A percentile compares a stretch with the other conserved stretches of the same genome.
Conservation (phyloP, 1,140 invertebrate species). For the Telenomus remus region DNA sequence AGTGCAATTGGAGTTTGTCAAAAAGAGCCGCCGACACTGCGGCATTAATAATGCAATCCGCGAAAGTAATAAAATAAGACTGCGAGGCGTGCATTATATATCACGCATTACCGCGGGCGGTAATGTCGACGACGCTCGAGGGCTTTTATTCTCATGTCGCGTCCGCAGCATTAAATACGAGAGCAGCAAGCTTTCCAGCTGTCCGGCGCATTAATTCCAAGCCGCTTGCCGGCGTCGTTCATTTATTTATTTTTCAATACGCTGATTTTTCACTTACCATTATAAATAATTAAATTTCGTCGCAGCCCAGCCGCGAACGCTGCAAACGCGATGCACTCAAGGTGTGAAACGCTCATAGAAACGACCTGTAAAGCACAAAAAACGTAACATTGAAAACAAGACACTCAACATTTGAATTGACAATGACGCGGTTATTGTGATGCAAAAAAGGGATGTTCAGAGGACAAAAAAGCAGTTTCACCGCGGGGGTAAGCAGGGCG, state of each 20-base stretch:
- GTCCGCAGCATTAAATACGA: slow-evolving; percentile 55
- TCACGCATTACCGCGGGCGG: slow-evolving; percentile 46
- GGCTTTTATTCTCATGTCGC: slow-evolving; percentile 56
- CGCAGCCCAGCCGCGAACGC: no score
- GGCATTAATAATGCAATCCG: slow-evolving; percentile 49
- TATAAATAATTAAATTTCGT: no score
- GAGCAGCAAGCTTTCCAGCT: slow-evolving; percentile 54
- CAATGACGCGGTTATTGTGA: no score
- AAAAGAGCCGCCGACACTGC: slow-evolving; percentile 10
- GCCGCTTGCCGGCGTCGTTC: slow-evolving; percentile 26
- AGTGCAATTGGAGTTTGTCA: slow-evolving; percentile 7
- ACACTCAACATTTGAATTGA: no score
- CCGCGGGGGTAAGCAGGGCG: no score
- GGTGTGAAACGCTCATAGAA: no score
- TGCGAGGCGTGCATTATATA: slow-evolving; percentile 41
- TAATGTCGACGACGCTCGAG: slow-evolving; percentile 55
- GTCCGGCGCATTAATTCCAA: slow-evolving; percentile 53
- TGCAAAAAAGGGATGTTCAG: no score
- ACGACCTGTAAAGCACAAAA: no score
- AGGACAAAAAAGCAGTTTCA: no score
- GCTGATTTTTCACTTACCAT: not conserved
- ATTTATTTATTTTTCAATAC: slow-evolving; percentile 7
- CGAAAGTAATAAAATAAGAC: slow-evolving; percentile 56
- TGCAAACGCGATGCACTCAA: no score
- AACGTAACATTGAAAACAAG: no score